Evolutionary conservation across 1,140 invertebrate species (phyloP), one percentile per base, ranked within the genome.

Genomic region (Pseudomyrmex sp.): DNA sequence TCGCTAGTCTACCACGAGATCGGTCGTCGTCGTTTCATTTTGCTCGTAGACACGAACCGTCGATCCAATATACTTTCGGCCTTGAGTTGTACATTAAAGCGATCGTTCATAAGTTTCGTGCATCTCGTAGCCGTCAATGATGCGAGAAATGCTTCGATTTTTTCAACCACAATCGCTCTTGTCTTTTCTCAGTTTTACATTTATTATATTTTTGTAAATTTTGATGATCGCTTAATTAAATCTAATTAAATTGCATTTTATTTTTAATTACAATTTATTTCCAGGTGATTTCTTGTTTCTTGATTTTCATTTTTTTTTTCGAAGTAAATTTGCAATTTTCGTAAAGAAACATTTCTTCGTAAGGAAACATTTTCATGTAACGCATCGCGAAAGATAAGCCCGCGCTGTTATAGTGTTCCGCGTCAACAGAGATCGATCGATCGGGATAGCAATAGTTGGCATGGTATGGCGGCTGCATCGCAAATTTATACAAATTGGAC

Each of bases 71-170:
- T 80, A 80, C 50, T 44, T 9, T 8, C 35, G 65, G 13, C 20
- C 12, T 18, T 20, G 48, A 20, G 20, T 13, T 58, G 52, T 48
- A 26, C 44, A 62, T 72, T 59, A 50, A 13, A 79, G 50, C 74
- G 26, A 56, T 54, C 26, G 54, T 77, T 77, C 74, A 77, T 77
- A 68, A 77, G 68, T 77, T 44, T 77, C 74, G 8, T 26, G n/a
- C n/a, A 13, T 8, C 18, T 26, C 20, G 20, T 56, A 23, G 4
- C 2, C 62, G 18, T 56, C 74, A 63, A 68, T 77, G 48, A 68
- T 18, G 23, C 48, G 23, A 26, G 7, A 65, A 1, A 76, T 35
- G 35, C 5, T 35, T 35, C 35, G 48, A 68, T 66, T 54, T 76
- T n/a, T 54, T 48, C 35, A 35, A 35, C 1, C 20, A 12, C 48